Conservation (phyloP, 2,797 vertebrate species). For the Hippoglossus hippoglossus region DNA sequence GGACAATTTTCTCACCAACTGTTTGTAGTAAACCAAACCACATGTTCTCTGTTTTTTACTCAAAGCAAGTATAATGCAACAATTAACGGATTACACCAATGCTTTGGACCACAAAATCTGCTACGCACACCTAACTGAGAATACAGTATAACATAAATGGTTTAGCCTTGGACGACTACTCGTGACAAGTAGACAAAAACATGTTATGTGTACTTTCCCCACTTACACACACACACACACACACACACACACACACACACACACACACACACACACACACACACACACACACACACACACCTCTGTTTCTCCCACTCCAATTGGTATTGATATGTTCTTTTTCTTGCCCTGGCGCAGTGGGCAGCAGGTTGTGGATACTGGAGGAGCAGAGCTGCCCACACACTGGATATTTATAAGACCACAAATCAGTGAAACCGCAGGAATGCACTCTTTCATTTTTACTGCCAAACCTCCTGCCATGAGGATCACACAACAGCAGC, state of each 20-base stretch:
- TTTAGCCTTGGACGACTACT: not conserved
- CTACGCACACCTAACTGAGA: too few relatives aligned
- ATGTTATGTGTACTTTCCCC: constrained; percentile 16
- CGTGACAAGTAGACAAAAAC: constrained; percentile 35
- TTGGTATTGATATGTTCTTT: constrained; percentile 69
- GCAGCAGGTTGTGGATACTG: constrained; percentile 73
- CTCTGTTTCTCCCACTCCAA: constrained; percentile 58
- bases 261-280: constrained; percentile 21
- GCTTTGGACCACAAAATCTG: too few relatives aligned
- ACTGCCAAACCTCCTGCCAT: constrained; percentile 57
- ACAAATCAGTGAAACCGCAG: constrained; percentile 75
- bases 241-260: constrained; percentile 31
- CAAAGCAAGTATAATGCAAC: too few relatives aligned
- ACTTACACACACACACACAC: constrained; percentile 25
- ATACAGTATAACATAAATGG: not conserved
- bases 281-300: constrained; percentile 37
- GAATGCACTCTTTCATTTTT: constrained; percentile 69
- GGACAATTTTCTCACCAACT: not conserved
- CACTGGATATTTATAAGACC: constrained; percentile 82
- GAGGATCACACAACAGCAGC: constrained; percentile 40
- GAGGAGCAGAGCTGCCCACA: constrained; percentile 78
- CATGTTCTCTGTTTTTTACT: not conserved
- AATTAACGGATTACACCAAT: too few relatives aligned
- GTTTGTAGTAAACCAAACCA: not conserved
- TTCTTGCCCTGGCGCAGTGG: constrained; percentile 70